Evolutionary conservation across 2,888 invertebrate species (phyloP).

Genomic region (Carpatolechia fugitivella): DNA sequence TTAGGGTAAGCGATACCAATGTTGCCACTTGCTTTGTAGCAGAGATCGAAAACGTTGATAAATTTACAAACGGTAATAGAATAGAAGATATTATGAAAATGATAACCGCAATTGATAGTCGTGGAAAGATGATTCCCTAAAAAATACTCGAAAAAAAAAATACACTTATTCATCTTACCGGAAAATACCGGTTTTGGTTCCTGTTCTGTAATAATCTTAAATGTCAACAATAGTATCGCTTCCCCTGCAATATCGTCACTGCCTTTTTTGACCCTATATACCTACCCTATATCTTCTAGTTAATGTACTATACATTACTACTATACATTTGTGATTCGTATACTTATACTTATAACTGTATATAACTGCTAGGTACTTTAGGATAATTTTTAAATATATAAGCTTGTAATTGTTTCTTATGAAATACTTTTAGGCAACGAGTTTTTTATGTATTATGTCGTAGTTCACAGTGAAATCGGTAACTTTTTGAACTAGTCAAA

Average conservation of each 20-base stretch:
- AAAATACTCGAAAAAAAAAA: too few species aligned
- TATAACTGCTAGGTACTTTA: conserved; percentile 7
- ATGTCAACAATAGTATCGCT: background rate
- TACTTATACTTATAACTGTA: conserved; percentile 9
- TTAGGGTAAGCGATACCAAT: background rate
- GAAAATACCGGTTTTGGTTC: too few species aligned
- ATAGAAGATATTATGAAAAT: too few species aligned
- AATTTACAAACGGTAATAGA: too few species aligned
- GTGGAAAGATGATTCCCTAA: too few species aligned
- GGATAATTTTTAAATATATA: background rate
- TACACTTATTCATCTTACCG: too few species aligned
- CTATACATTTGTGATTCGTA: conserved; percentile 16
- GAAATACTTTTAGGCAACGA: background rate
- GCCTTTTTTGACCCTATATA: conserved; percentile 11
- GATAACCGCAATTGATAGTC: too few species aligned
- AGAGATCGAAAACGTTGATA: too few species aligned
- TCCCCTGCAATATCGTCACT: conserved; percentile 1
- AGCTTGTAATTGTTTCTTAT: background rate
- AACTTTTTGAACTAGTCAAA: background rate
- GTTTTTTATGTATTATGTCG: too few species aligned
- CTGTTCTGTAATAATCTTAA: too few species aligned
- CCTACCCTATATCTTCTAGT: conserved; percentile 8
- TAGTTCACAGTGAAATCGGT: background rate
- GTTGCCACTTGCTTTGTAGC: too few species aligned
- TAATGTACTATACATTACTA: conserved; percentile 16